Conservation (phyloP, 2,888 invertebrate genomes). For the Fragum sueziense region DNA sequence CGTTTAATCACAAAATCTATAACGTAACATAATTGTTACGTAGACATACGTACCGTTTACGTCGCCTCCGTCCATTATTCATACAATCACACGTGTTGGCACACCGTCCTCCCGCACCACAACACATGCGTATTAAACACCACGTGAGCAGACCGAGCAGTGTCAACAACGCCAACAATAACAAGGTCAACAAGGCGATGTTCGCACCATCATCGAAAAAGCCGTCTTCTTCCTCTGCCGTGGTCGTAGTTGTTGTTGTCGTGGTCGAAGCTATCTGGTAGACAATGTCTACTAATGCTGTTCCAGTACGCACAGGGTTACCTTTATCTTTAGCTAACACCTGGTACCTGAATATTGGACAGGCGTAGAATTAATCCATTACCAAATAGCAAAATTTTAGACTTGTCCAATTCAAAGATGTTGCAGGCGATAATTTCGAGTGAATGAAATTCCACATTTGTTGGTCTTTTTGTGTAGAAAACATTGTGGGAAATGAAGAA, state of each 20-base stretch:
- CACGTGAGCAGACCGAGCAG: constrained; percentile 37
- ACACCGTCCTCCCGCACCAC: constrained; percentile 19
- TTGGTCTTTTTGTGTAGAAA: no score
- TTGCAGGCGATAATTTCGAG: no score
- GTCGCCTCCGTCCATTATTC: neutral
- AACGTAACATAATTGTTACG: neutral
- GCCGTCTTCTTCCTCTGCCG: constrained; percentile 33
- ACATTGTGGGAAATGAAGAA: no score
- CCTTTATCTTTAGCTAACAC: constrained; percentile 56
- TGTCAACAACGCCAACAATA: constrained; percentile 37
- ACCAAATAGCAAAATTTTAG: no score
- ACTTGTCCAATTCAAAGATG: no score
- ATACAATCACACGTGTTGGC: constrained; percentile 24
- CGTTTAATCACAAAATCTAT: no score
- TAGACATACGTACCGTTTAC: constrained; percentile 7
- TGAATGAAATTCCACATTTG: no score
- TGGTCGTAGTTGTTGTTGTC: constrained; percentile 36
- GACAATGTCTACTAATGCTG: constrained; percentile 49
- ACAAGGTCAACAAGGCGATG: constrained; percentile 41
- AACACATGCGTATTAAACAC: constrained; percentile 22
- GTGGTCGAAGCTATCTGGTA: constrained; percentile 39
- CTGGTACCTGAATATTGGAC: constrained; percentile 42
- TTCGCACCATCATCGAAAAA: constrained; percentile 49
- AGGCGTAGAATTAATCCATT: no score
- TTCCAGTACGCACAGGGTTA: constrained; percentile 29